phyloP scores from a whole-genome alignment of 2,797 vertebrate species.

The Sebastes steindachneri region DNA sequence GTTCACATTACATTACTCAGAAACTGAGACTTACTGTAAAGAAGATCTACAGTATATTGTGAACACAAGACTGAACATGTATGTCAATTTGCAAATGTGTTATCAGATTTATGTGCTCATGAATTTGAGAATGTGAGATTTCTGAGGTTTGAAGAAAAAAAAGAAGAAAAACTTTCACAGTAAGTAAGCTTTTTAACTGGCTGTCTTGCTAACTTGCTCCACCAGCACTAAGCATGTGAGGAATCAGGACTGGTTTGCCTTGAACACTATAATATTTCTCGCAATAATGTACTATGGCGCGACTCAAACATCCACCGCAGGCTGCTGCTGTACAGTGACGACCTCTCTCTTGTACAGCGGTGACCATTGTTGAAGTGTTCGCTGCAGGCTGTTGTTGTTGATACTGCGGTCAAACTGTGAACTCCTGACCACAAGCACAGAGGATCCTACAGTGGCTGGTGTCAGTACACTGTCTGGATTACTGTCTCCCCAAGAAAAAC shows the following conservation, averaged over 20 bases:
- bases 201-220: not conserved
- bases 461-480: not conserved
- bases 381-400: conserved; percentile 42
- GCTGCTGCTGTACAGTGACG: conserved; percentile 9
- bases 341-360: conserved; percentile 5
- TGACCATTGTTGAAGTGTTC: conserved; percentile 38
- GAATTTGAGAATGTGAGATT: not conserved
- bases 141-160: not conserved
- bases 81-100: not conserved
- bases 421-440: conserved; percentile 5
- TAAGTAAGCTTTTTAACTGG: not conserved
- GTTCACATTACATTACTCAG: not conserved
- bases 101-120: not conserved
- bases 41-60: not conserved
- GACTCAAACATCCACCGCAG: conserved; percentile 13
- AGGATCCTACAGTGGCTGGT: not conserved
- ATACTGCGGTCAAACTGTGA: conserved; percentile 14
- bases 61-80: not conserved
- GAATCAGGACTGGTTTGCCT: not conserved
- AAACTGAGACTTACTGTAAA: not conserved
- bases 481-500: not conserved
- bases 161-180: not conserved
- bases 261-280: not conserved
- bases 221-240: not conserved
- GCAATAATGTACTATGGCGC: not conserved